Evolutionary conservation across 2,113 vertebrate genomes (phyloP).

Genomic region (Synodontis membranacea): DNA sequence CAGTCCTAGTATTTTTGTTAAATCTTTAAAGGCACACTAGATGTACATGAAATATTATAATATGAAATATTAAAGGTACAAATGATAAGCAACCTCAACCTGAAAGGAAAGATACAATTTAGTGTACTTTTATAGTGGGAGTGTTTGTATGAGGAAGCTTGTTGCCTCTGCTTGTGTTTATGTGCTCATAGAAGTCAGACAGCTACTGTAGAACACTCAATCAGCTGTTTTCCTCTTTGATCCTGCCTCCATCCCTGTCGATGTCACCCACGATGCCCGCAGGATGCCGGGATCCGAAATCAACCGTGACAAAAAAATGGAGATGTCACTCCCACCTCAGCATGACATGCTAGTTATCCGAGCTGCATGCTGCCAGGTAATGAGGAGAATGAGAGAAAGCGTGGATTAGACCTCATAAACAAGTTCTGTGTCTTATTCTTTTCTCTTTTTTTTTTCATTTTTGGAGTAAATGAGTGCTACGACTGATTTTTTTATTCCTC

Average conservation of each 20-base stretch:
- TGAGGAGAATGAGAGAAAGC: not conserved
- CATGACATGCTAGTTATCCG: slow-evolving; percentile 41
- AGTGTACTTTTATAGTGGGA: not conserved
- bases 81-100: too few species aligned
- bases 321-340: slow-evolving; percentile 21
- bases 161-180: not conserved
- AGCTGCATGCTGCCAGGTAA: not conserved
- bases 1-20: not conserved
- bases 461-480: not conserved
- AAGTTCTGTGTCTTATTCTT: not conserved
- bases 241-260: not conserved
- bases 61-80: not conserved
- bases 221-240: not conserved
- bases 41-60: not conserved
- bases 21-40: not conserved
- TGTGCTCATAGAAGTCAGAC: not conserved
- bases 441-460: not conserved
- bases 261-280: slow-evolving; percentile 35
- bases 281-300: slow-evolving; percentile 15
- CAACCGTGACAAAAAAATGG: slow-evolving; percentile 27
- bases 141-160: not conserved
- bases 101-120: not conserved
- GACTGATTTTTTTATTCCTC: not conserved
- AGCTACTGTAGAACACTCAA: not conserved
- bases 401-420: not conserved